Base-by-base conservation (phyloP, 2,797 vertebrate species). In the Dendrocincla fuliginosa region DNA sequence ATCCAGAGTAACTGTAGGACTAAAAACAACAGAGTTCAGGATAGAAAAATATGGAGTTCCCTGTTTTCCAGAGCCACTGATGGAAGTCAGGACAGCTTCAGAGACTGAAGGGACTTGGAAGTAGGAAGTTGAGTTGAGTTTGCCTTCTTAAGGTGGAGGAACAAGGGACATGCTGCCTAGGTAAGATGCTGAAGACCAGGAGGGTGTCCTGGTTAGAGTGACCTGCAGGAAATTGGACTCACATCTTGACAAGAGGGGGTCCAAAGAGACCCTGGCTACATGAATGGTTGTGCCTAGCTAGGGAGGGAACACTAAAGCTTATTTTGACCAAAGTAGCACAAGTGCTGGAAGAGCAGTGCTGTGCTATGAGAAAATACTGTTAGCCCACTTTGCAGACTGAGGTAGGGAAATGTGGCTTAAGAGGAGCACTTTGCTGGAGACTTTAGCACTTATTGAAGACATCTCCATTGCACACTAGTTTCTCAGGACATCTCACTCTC, bases 321-420 rank as follows among this genome's bases (percentile, higher is more conserved):
- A 14, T 68, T 84, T 89, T 87, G 27, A 57, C 20, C 41, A 27
- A 76, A 81, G n/a, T 2, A 88, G 32, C 2, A 3, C 30, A 60
- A 64, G 16, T 47, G 23, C 44, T 74, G 47, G 27, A 67, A 18
- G 55, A 84, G 17, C 33, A 80, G 47, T 15, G 42, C 22, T 9
- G 10, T 70, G 24, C 53, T 78, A 28, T 10, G 30, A 79, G n/a
- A 61, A 90, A 65, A 64, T 20, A 46, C 11, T 12, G 13, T n/a
- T 33, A 69, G 39, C 22, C 30, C 35, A 13, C 44, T 81, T 56
- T 53, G 56, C 44, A 64, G 68, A 33, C 60, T 74, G 79, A 52
- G 44, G 33, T n/a, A 46, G 18, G n/a, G 57, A 84, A 75, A 68
- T 0, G 0, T 16, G n/a, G 53, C 27, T 53, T 22, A 32, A 61